phyloP scores from a whole-genome alignment of 2,888 invertebrate genomes.

The Incurvaria masculella region DNA sequence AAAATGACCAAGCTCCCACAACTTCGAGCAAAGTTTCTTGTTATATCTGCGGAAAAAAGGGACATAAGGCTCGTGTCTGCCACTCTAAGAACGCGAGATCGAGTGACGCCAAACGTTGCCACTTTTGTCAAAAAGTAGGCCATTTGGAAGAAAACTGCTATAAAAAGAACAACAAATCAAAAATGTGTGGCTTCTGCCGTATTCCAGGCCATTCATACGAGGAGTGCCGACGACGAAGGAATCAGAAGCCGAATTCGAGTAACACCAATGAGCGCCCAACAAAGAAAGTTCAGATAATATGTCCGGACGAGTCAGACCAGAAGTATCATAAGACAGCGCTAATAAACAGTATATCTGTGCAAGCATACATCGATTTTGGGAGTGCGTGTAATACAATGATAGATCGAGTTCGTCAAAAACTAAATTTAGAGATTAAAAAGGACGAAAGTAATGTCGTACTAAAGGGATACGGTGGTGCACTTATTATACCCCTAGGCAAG shows the following conservation, averaged over 20 bases:
- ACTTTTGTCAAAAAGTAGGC: slow-evolving; percentile 2
- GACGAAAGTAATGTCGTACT: slow-evolving; percentile 10
- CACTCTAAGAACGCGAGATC: background rate
- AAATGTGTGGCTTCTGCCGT: slow-evolving; percentile 7
- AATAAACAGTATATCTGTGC: slow-evolving; percentile 5
- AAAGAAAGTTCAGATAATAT: slow-evolving; percentile 2
- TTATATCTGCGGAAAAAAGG: slow-evolving; percentile 8
- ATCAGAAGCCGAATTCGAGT: too few species aligned
- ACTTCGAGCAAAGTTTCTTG: too few species aligned
- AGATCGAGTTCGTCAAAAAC: too few species aligned
- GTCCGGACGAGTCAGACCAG: background rate
- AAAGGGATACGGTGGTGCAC: slow-evolving; percentile 11
- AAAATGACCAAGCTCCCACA: too few species aligned
- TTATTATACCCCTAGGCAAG: slow-evolving; percentile 5
- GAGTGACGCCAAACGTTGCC: background rate
- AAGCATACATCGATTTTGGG: slow-evolving; percentile 13
- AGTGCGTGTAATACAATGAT: too few species aligned
- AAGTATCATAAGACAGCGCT: slow-evolving; percentile 11
- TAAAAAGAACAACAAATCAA: slow-evolving; percentile 4
- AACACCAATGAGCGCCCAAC: too few species aligned
- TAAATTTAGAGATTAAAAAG: too few species aligned
- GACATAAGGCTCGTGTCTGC: slow-evolving; percentile 9
- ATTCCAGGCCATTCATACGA: slow-evolving; percentile 6
- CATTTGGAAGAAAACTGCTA: slow-evolving; percentile 8
- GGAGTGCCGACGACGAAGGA: slow-evolving; percentile 6